phyloP scores from a whole-genome alignment of 2,113 vertebrate genomes.

The Ammodytes dubius region DNA sequence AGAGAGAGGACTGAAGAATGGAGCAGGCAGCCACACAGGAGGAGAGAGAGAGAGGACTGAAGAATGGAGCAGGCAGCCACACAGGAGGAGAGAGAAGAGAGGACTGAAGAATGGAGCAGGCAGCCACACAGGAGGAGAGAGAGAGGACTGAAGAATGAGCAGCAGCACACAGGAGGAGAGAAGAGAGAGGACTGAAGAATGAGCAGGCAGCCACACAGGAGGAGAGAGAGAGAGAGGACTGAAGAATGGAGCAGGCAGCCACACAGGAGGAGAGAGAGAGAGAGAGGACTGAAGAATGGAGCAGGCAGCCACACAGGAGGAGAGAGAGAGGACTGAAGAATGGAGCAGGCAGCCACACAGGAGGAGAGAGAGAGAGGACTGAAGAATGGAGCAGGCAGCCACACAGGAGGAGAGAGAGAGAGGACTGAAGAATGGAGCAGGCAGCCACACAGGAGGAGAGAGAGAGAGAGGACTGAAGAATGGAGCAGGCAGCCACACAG shows the following conservation, averaged over 20 bases:
- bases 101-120: conserved; percentile 61
- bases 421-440: conserved; percentile 62
- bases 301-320: conserved; percentile 72
- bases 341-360: conserved; percentile 70
- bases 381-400: conserved; percentile 65
- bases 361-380: conserved; percentile 63
- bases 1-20: too few relatives aligned
- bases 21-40: conserved; percentile 71
- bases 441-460: conserved; percentile 73
- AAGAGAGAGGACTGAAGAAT: too few relatives aligned
- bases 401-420: conserved; percentile 73
- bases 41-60: conserved; percentile 60
- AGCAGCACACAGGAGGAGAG: conserved; percentile 73
- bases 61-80: conserved; percentile 68
- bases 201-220: conserved; percentile 71
- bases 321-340: conserved; percentile 65
- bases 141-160: conserved; percentile 61
- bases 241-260: conserved; percentile 65
- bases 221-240: too few relatives aligned
- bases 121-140: conserved; percentile 72
- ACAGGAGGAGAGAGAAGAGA: conserved; percentile 71
- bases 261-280: conserved; percentile 73
- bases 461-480: too few relatives aligned
- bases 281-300: conserved; percentile 63
- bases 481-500: conserved; percentile 70